These are phyloP conservation scores for Eilema depressum DNA, from an alignment of 2,888 invertebrate species.

Conservation along the genomic window DNA sequence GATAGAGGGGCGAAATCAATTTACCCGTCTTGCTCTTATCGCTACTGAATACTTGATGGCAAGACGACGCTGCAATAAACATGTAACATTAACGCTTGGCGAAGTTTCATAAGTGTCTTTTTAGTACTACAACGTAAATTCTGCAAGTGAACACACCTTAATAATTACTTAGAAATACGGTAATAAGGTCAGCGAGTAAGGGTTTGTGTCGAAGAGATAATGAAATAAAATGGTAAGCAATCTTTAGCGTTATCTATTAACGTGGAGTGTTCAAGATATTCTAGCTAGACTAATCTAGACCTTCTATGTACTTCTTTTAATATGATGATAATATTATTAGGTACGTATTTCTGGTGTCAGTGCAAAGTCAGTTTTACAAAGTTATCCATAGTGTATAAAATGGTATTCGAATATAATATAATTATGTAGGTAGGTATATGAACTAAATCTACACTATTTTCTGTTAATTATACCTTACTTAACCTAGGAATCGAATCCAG, in stretches of 20 bases:
- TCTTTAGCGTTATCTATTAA: not conserved
- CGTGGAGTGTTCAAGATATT: not conserved
- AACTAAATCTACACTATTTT: no score
- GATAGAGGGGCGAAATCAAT: slow-evolving; percentile 94
- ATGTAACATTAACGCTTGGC: not conserved
- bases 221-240: not conserved
- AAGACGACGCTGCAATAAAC: slow-evolving; percentile 89
- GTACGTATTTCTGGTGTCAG: not conserved
- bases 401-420: no score
- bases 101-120: not conserved
- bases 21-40: slow-evolving; percentile 93
- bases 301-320: no score
- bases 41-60: slow-evolving; percentile 92
- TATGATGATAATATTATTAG: not conserved
- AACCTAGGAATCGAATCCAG: not conserved
- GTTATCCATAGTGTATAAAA: not conserved
- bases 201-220: no score
- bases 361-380: not conserved
- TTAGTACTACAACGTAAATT: not conserved
- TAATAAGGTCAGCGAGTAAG: not conserved
- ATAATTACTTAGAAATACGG: not conserved
- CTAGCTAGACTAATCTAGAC: no score
- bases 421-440: no score
- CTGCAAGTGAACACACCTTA: not conserved
- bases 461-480: not conserved